phyloP scores from a whole-genome alignment of 2,113 vertebrate genomes.

The Malurus elegans region DNA sequence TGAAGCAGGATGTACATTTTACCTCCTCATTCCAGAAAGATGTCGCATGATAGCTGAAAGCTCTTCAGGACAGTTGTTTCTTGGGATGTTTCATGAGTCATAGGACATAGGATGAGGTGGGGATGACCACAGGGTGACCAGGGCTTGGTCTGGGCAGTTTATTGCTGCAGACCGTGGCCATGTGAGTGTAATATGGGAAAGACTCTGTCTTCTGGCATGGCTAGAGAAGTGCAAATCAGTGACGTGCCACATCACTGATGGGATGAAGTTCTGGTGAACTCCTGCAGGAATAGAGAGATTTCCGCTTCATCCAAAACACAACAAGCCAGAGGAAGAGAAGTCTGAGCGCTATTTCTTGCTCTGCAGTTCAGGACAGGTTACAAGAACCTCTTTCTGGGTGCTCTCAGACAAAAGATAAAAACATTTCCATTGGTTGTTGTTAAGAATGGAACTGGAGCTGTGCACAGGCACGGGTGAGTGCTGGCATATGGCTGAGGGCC shows the following conservation, averaged over 20 bases:
- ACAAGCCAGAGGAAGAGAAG: not conserved
- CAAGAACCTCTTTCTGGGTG: not conserved
- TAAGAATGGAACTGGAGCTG: not conserved
- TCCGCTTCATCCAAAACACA: not conserved
- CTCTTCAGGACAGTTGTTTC: not conserved
- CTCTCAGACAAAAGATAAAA: not conserved
- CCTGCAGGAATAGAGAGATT: accelerated
- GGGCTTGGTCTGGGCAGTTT: not conserved
- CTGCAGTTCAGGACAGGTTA: not conserved
- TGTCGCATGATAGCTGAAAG: not conserved
- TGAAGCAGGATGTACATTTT: not conserved
- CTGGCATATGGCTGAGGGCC: not conserved
- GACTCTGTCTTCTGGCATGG: not conserved
- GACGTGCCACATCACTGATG: not conserved
- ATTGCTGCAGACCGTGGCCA: not conserved
- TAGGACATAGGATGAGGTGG: accelerated
- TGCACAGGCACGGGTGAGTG: not conserved
- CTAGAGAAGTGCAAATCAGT: not conserved
- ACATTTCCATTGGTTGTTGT: not conserved
- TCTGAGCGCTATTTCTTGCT: not conserved
- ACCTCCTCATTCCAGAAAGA: not conserved
- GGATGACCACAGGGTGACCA: not conserved
- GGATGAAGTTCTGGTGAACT: not conserved
- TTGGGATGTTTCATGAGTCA: not conserved
- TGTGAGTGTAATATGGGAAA: not conserved